These are phyloP conservation scores for Acromyrmex heyeri DNA, from an alignment of 1,140 invertebrate species.

Conservation along the genomic window DNA sequence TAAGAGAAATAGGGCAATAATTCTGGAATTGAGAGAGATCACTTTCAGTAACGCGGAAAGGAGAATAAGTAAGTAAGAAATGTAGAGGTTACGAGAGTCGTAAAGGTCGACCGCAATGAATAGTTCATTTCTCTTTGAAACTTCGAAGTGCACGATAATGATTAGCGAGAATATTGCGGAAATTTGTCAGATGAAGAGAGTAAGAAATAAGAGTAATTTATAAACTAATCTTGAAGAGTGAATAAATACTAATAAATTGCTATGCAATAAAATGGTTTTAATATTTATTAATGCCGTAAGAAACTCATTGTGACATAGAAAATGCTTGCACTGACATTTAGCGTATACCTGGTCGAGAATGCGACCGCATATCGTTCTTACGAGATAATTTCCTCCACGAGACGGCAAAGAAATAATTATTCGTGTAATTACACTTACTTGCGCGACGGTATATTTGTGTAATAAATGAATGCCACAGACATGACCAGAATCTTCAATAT, in stretches of 20 bases:
- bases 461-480: constrained; percentile 18
- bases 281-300: constrained; percentile 33
- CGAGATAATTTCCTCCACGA: not conserved
- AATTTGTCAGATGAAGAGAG: constrained; percentile 69
- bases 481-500: constrained; percentile 10
- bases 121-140: constrained; percentile 77
- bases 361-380: constrained; percentile 17
- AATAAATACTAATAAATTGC: constrained; percentile 53
- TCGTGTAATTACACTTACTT: constrained; percentile 47
- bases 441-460: constrained; percentile 16
- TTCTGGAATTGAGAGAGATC: constrained; percentile 50
- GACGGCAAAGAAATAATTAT: constrained; percentile 42
- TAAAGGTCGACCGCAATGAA: constrained; percentile 71
- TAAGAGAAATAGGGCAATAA: constrained; percentile 1
- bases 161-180: constrained; percentile 63
- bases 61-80: constrained; percentile 34
- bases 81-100: constrained; percentile 30
- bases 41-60: constrained; percentile 9
- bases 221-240: constrained; percentile 68
- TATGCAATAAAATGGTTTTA: constrained; percentile 49
- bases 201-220: constrained; percentile 58
- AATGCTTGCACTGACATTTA: not conserved
- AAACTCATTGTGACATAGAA: constrained; percentile 40
- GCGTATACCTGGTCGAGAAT: not conserved
- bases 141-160: constrained; percentile 63